Percentiles rank a stretch among this genome's conserved stretches.
Conservation (phyloP, 1,140 invertebrate species). For the Teleogryllus occipitalis region DNA sequence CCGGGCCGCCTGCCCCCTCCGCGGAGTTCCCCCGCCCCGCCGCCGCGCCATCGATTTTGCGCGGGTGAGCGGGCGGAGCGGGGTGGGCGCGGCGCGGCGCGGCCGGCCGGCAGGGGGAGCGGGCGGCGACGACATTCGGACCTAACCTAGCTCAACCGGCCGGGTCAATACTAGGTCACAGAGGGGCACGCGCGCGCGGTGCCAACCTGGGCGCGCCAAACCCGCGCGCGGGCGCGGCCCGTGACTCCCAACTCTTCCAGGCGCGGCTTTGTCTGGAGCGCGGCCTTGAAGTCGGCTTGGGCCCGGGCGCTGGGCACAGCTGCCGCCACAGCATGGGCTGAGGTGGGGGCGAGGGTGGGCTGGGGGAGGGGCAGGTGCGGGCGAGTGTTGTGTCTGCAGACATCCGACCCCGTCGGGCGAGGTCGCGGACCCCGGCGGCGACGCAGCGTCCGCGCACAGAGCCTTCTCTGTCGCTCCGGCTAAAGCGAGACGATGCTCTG, state of each 20-base stretch:
- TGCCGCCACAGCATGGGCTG: background rate
- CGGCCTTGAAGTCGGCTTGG: no score
- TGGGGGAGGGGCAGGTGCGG: background rate
- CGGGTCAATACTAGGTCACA: constrained; percentile 16
- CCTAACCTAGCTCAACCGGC: constrained; percentile 15
- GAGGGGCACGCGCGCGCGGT: background rate
- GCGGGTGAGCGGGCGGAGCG: no score
- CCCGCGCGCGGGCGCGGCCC: background rate
- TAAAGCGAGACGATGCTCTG: background rate
- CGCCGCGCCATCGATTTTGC: constrained; percentile 3
- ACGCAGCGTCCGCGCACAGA: constrained; percentile 8
- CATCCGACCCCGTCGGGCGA: constrained; percentile 11
- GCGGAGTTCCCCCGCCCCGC: constrained; percentile 22
- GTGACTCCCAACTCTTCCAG: constrained; percentile 15
- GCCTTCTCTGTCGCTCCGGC: background rate
- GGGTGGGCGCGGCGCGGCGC: no score
- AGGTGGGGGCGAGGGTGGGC: background rate
- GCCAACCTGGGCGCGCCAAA: background rate
- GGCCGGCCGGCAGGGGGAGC: no score
- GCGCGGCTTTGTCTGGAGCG: background rate
- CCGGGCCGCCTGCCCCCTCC: constrained; percentile 30
- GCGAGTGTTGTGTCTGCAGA: constrained; percentile 9
- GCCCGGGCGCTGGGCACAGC: background rate
- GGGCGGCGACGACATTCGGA: background rate
- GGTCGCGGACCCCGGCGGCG: constrained; percentile 7